Percentiles rank a stretch among this genome's conserved stretches.
Conservation (phyloP, 2,888 invertebrate species). For the Ceratothoa steindachneri region DNA sequence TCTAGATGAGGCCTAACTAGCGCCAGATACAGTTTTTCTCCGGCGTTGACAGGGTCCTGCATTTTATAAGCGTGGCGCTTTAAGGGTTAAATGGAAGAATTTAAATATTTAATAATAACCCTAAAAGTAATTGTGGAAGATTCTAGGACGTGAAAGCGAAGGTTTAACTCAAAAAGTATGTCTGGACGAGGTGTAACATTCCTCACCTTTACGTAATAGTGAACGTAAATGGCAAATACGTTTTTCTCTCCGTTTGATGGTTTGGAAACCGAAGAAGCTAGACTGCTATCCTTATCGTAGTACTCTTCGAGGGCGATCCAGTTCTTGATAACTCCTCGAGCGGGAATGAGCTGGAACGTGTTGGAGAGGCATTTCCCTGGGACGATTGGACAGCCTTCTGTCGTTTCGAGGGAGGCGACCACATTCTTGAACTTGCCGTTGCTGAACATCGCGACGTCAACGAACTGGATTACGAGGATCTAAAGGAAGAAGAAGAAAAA, state of each 20-base stretch:
- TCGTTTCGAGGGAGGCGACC: slow-evolving; percentile 63
- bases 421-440: slow-evolving; percentile 90
- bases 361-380: slow-evolving; percentile 63
- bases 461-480: slow-evolving; percentile 81
- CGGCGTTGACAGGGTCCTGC: no score
- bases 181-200: background rate
- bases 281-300: slow-evolving; percentile 61
- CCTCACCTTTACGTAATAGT: slow-evolving; percentile 78
- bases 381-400: slow-evolving; percentile 63
- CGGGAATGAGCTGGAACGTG: slow-evolving; percentile 66
- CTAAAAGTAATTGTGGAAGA: no score
- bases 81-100: no score
- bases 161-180: background rate
- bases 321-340: slow-evolving; percentile 76
- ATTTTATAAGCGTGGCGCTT: no score
- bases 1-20: no score
- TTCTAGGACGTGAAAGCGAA: background rate
- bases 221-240: slow-evolving; percentile 84
- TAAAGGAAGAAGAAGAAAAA: slow-evolving; percentile 52
- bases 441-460: slow-evolving; percentile 91
- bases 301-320: slow-evolving; percentile 88
- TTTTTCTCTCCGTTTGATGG: slow-evolving; percentile 65
- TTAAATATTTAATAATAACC: no score
- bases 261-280: slow-evolving; percentile 57
- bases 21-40: no score